Evolutionary conservation across 1,140 invertebrate species (phyloP), one percentile per base, ranked within the genome.

Genomic region (Lanistes nyassanus): DNA sequence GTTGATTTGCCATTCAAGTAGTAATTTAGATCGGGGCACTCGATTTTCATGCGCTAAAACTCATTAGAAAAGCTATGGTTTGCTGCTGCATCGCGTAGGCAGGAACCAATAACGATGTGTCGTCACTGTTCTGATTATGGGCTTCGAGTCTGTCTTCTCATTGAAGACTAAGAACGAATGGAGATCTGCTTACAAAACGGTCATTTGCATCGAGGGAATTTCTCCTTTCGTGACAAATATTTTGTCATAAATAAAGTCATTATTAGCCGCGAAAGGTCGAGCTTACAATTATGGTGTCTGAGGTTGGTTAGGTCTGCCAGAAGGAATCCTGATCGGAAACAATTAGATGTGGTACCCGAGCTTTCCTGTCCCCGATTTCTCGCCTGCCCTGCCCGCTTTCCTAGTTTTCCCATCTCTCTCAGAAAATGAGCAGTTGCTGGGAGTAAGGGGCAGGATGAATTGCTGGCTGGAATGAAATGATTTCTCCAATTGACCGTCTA

Each of bases 401-500:
- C 34, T 70, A 5, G 51, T 55, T 55, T 56, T 51, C 56, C 68
- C 34, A 70, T 70, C 56, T 56, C 55, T 26, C 26, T 34, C 34
- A 11, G 21, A 39, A 53, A 72, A 37, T 31, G 31, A 53, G 68
- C 42, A 51, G 29, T 34, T 47, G 68, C 34, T 9, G 34, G 21
- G 34, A 23, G 51, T 23, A 19, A 56, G 29, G 31, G 56, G 68
- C 53, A 58, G 53, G 39, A 23, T 42, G 51, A 37, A 26, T 53
- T 72, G 70, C 39, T 37, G 56, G 42, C 19, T 31, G 60, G 70
- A 72, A 72, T 72, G 70, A 72, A 72, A 72, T 72, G 70, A 72
- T 72, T 72, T 72, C 70, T 72, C 70, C 70, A 72, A 72, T 72
- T 72, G 70, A 72, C 70, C 70, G 70, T 72, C 70, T 72, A 72